A percentile compares a stretch with the other conserved stretches of the same genome.
These are phyloP conservation scores for rat (Rattus norvegicus) DNA, from an alignment of 2,113 vertebrate species.

Conservation along the genomic window GRCr8 NC_086029.1:72533501-72534000, in stretches of 20 bases:
- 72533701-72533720: background rate
- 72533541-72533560: background rate
- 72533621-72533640: background rate
- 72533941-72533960: background rate
- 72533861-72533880: background rate
- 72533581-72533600: background rate
- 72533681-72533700: background rate
- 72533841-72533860: background rate
- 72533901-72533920: background rate
- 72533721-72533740: background rate
- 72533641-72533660: background rate
- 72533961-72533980: background rate
- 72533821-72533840: background rate
- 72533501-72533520: slow-evolving; percentile 5
- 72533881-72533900: background rate
- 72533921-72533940: background rate
- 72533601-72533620: background rate
- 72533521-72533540: background rate
- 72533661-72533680: background rate
- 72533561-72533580: background rate
- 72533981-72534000: background rate
- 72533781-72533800: background rate
- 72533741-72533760: too few relatives aligned
- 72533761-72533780: background rate
- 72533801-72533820: background rate